phyloP scores from a whole-genome alignment of 2,888 invertebrate genomes.

The Macaria notata region DNA sequence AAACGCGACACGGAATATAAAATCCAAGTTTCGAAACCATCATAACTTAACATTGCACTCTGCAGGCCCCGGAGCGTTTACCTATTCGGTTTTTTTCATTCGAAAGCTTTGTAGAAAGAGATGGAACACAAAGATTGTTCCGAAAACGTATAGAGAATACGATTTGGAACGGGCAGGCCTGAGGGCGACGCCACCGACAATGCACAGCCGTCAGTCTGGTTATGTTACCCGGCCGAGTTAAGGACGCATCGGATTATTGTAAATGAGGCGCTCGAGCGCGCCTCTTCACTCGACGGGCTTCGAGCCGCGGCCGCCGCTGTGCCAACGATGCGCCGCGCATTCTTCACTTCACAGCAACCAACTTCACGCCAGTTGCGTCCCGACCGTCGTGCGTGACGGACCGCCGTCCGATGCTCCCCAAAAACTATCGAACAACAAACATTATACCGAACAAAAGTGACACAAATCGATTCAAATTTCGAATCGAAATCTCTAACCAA shows the following conservation, averaged over 20 bases:
- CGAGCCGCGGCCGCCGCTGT: conserved; percentile 70
- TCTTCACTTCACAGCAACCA: conserved; percentile 72
- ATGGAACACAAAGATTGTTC: conserved; percentile 57
- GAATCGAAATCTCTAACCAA: conserved; percentile 40
- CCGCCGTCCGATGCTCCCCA: conserved; percentile 54
- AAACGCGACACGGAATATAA: conserved; percentile 46
- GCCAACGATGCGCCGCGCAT: conserved; percentile 81
- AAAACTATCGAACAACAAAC: conserved; percentile 73
- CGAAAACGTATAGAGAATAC: conserved; percentile 68
- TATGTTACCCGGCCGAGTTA: conserved; percentile 64
- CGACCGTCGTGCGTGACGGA: conserved; percentile 59
- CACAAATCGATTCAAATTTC: conserved; percentile 52
- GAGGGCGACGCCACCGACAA: conserved; percentile 77
- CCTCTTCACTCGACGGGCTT: conserved; percentile 63
- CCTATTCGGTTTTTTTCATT: conserved; percentile 66
- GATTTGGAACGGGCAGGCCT: conserved; percentile 67
- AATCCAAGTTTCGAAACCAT: conserved; percentile 45
- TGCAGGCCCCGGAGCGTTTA: conserved; percentile 60
- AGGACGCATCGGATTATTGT: conserved; percentile 53
- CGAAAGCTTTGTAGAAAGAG: conserved; percentile 62
- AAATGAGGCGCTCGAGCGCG: conserved; percentile 53
- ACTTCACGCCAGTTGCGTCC: conserved; percentile 78
- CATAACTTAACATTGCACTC: conserved; percentile 48
- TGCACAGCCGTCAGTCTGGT: conserved; percentile 78
- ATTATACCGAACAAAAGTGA: conserved; percentile 70